These are phyloP conservation scores for Onthophagus taurus DNA, from an alignment of 1,140 invertebrate species.

Conservation along the genomic window DNA sequence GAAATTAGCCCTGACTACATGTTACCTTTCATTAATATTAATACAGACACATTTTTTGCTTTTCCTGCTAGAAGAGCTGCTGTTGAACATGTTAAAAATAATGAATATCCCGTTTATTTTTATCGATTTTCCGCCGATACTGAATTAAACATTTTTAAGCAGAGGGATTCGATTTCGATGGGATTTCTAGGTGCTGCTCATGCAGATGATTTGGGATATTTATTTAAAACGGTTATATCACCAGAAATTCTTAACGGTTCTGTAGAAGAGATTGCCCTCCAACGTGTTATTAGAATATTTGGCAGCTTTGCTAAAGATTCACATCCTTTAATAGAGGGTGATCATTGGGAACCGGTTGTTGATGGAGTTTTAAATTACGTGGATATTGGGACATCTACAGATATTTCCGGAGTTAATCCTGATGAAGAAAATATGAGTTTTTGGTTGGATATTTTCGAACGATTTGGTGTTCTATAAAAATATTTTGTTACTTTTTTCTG, in stretches of 20 bases:
- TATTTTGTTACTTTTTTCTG: no score
- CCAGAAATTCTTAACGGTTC: neutral
- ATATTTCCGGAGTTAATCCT: slow-evolving; percentile 35
- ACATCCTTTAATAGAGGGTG: neutral
- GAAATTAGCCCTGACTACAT: slow-evolving; percentile 34
- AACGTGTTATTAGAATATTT: neutral
- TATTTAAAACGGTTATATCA: slow-evolving; percentile 41
- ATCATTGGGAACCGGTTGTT: neutral
- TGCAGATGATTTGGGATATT: slow-evolving; percentile 51
- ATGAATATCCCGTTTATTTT: slow-evolving; percentile 35
- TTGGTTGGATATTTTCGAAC: slow-evolving; percentile 35
- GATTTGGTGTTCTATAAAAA: no score
- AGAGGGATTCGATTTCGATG: slow-evolving; percentile 15
- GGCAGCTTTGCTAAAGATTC: neutral
- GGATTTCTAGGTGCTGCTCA: slow-evolving; percentile 41
- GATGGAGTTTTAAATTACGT: neutral
- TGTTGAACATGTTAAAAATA: slow-evolving; percentile 2
- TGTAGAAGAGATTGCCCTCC: neutral
- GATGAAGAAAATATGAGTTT: slow-evolving; percentile 39
- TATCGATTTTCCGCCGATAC: slow-evolving; percentile 43
- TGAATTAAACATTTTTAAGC: slow-evolving; percentile 43
- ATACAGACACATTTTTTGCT: slow-evolving; percentile 3
- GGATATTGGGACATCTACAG: neutral
- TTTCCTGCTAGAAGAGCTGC: neutral
- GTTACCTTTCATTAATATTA: slow-evolving; percentile 16